Evolutionary conservation across 2,797 vertebrate genomes (phyloP), one percentile per base, ranked within the genome.

Genomic region (Acanthurus lineatus): DNA sequence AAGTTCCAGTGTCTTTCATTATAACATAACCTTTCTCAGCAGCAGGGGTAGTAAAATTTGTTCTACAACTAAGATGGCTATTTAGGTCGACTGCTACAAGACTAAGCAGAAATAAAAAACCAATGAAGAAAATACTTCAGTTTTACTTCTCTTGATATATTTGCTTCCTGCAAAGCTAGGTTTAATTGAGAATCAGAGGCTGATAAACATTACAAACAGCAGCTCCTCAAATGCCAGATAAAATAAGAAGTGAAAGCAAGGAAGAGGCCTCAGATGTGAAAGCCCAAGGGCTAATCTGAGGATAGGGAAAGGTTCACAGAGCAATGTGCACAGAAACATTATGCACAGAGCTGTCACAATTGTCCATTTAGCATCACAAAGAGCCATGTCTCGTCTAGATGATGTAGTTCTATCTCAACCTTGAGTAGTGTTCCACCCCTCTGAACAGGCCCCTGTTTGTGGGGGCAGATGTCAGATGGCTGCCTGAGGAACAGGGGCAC

Each of bases 381-480:
- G 73, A 51, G 54, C 19, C 5, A 2, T 14, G 73, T 76, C 77
- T 74, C 2, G 28, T 85, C 87, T 88, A 56, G 32, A 67, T 84
- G 77, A 77, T 81, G 81, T 17, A 69, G 75, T 78, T 91, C 85
- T 90, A 75, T 54, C 70, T 77, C 15, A 22, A 67, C 52, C 74
- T 78, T 73, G 52, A 0, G 47, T 56, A 22, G 61, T 0, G 54
- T 77, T 73, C 73, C 72, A 51, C 15, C 53, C 71, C 76, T 72
- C 73, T 84, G 79, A 81, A 76, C 82, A 86, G 64, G 71, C 72
- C 83, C 59, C 76, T 32, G 59, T 86, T 74, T 84, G 64, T 62
- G 75, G 81, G 70, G 86, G 69, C 74, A 85, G 85, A 85, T 87
- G 88, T 86, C 77, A 81, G 69, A 35, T 35, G 32, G 81, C 57